phyloP scores from a whole-genome alignment of 2,113 vertebrate genomes.

The Cyanoderma ruficeps region DNA sequence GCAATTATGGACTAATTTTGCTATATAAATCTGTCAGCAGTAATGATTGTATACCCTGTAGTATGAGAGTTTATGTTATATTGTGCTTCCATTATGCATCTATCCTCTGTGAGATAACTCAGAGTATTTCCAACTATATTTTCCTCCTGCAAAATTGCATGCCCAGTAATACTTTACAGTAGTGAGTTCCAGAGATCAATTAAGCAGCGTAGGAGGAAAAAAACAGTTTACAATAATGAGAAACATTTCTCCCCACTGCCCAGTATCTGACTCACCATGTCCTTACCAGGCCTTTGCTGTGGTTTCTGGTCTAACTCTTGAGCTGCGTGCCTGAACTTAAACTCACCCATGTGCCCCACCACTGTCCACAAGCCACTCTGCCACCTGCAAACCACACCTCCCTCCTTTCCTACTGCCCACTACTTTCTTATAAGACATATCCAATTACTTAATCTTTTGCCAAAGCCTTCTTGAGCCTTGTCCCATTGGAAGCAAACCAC shows the following conservation, averaged over 20 bases:
- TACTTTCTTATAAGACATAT: background rate
- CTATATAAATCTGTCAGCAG: background rate
- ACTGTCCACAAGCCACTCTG: background rate
- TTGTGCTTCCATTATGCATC: background rate
- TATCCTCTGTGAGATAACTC: background rate
- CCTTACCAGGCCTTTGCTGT: background rate
- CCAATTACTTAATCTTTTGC: background rate
- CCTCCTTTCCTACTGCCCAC: background rate
- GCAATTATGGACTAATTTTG: slow-evolving; percentile 1
- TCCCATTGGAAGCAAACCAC: background rate
- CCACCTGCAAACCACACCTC: background rate
- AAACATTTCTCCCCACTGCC: background rate
- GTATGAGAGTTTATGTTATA: background rate
- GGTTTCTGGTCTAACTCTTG: background rate
- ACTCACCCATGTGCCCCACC: background rate
- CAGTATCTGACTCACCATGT: background rate
- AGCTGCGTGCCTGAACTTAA: background rate
- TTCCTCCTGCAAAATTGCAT: background rate
- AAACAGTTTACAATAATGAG: background rate
- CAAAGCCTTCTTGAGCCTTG: background rate
- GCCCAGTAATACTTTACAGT: background rate
- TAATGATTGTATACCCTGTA: background rate
- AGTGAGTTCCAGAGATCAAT: background rate
- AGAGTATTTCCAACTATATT: background rate
- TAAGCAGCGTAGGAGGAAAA: background rate